Evolutionary conservation across 2,888 invertebrate species (phyloP), one percentile per base, ranked within the genome.

Genomic region (Ochropleura leucogaster): DNA sequence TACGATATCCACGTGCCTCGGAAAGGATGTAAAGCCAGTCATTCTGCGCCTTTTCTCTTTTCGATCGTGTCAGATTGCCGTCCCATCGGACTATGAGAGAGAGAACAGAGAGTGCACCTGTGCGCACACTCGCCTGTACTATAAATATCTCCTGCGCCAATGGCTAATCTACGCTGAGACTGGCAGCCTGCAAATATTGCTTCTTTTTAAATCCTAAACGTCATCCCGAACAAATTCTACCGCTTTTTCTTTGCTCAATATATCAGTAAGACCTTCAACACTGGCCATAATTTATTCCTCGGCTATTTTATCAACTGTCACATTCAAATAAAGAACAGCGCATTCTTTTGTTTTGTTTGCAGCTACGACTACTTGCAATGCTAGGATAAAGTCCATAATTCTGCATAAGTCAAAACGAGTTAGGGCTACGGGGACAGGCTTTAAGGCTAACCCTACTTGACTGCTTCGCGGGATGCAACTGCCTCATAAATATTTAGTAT

Each of bases 401-500:
- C 62, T 42, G 55, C 10, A 62, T 66, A 64, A 70, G 59, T 74
- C 67, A 64, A 55, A 70, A 75, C 64, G 55, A 80, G 67, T 79
- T 68, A 70, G 12, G 30, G 18, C 75, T 30, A 40, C 55, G 55
- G n/a, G 3, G 44, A 75, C 70, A 49, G 55, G 64, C 30, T n/a
- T 71, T 68, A 64, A 69, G 49, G 16, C 53, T 66, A 68, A 77
- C 66, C 68, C 44, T 46, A 57, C 77, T 66, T 71, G 70, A 77
- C 72, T 57, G 60, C 80, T 40, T 64, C n/a, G 42, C 69, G 46
- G 65, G 71, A 78, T 71, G 57, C 64, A 64, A 68, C 67, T 66
- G 9, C 55, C 74, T 82, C 74, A 78, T 82, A 82, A 74, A 82
- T 72, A 82, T 82, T 66, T 68, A 65, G n/a, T 68, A 77, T 65